phyloP scores from a whole-genome alignment of 2,113 vertebrate species.

The Nesogale talazaci region DNA sequence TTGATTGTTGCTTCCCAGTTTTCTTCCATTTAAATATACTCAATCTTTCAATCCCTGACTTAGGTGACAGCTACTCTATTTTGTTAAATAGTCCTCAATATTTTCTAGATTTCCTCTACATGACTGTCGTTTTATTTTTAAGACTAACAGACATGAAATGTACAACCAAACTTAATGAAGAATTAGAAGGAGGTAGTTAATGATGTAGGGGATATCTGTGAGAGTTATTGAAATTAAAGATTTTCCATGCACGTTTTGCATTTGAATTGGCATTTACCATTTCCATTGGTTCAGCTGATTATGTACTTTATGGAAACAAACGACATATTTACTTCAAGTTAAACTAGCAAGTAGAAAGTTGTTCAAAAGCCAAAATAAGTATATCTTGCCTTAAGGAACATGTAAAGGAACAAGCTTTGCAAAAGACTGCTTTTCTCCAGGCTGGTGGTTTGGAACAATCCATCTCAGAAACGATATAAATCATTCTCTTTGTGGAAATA shows the following conservation, averaged over 20 bases:
- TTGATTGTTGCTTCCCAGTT: background rate
- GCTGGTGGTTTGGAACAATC: background rate
- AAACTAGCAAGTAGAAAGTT: background rate
- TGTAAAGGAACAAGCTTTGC: background rate
- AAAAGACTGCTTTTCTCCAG: conserved; percentile 21
- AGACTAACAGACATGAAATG: background rate
- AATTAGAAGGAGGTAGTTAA: conserved; percentile 22
- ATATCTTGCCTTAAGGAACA: conserved; percentile 15
- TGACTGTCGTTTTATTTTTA: background rate
- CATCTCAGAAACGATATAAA: background rate
- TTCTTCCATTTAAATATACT: conserved; percentile 27
- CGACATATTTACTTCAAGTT: conserved; percentile 39
- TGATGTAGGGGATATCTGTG: background rate
- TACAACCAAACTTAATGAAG: background rate
- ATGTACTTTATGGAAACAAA: conserved; percentile 39
- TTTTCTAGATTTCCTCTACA: background rate
- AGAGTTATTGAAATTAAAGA: conserved; percentile 4
- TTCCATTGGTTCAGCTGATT: conserved; percentile 54
- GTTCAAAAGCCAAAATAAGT: conserved; percentile 65
- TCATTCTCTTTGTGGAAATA: conserved; percentile 30
- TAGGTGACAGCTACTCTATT: background rate
- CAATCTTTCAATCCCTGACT: background rate
- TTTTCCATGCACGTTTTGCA: background rate
- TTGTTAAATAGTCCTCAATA: background rate
- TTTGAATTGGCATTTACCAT: conserved; percentile 19